Base-by-base conservation (phyloP, 2,797 vertebrate species). In the Oceanodroma leucorhoa region DNA sequence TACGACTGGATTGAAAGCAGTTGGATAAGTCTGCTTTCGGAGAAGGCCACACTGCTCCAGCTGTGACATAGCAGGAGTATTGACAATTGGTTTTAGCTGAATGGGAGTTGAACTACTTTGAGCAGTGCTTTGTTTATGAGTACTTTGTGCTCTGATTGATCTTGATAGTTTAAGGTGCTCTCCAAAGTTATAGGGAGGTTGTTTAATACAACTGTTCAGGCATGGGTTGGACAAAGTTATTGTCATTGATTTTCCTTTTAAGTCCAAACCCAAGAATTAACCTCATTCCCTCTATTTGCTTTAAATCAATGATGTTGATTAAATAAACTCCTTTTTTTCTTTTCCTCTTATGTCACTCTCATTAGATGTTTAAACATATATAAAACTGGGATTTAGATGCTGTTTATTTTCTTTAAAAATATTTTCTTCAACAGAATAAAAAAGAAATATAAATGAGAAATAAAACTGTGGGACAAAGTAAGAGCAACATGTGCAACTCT, bases 201-300 rank as follows among this genome's bases (percentile, higher is more conserved):
- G 46, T 91, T 92, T 77, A 80, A 78, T 90, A 57, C 26, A 64
- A 50, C 77, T 89, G 13, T 64, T 89, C 41, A 65, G 45, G 41
- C 50, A 38, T 66, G 55, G 40, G 17, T 61, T 81, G 57, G 76
- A 58, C 82, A 40, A 79, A 93, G 67, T 80, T 89, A 34, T 34
- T 91, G 43, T 62, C 10, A 86, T 64, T 48, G 76, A 76, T 95
- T 91, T 96, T 80, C 19, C 57, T 93, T 85, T 77, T 46, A 88
- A 81, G 21, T 94, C 75, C 67, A 70, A 79, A 84, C 18, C 2
- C 27, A 48, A 58, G 55, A 90, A 81, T 86, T 95, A 93, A 73
- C 76, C 61, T 87, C 34, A 46, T 51, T 45, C 41, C 24, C 29
- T 94, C 15, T 71, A 29, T 50, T 76, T 94, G 38, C 46, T 97